Conservation (phyloP, 92 coral and sea anemone species). For the Galaxea fascicularis region DNA sequence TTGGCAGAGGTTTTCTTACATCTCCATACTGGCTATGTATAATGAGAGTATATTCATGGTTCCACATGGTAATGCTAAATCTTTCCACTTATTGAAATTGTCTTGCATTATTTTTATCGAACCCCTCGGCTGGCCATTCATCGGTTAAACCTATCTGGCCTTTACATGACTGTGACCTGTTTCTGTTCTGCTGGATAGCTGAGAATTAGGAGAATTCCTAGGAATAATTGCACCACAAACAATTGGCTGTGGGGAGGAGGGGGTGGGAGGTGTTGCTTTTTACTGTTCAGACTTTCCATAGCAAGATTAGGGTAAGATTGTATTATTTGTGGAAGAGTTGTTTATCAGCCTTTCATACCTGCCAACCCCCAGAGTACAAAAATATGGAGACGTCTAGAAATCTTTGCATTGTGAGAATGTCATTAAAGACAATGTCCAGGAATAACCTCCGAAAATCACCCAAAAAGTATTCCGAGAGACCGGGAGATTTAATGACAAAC, state of each 20-base stretch:
- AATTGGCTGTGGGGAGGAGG: slow-evolving; percentile 17
- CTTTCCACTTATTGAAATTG: no score
- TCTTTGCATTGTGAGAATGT: no score
- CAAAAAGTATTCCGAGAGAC: no score
- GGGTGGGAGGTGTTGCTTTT: slow-evolving; percentile 6
- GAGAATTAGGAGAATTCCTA: no score
- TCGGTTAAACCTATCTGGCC: not conserved
- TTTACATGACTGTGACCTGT: slow-evolving; percentile 5
- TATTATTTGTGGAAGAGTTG: not conserved
- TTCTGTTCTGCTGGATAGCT: slow-evolving; percentile 2
- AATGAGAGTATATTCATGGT: not conserved
- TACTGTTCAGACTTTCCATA: not conserved
- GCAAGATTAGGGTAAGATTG: slow-evolving; percentile 1
- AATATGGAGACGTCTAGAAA: no score
- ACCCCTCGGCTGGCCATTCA: not conserved
- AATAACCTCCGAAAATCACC: no score
- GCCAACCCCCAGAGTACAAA: no score
- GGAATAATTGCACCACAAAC: not conserved
- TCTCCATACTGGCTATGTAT: slow-evolving; percentile 5
- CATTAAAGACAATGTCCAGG: no score
- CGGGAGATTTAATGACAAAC: not conserved
- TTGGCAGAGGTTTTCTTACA: slow-evolving; percentile 9
- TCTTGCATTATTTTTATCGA: no score
- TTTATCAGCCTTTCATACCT: not conserved
- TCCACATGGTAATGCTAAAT: not conserved